Evolutionary conservation across 1,140 invertebrate genomes (phyloP), one percentile per base, ranked within the genome.

Genomic region (Drosophila tsacasi): DNA sequence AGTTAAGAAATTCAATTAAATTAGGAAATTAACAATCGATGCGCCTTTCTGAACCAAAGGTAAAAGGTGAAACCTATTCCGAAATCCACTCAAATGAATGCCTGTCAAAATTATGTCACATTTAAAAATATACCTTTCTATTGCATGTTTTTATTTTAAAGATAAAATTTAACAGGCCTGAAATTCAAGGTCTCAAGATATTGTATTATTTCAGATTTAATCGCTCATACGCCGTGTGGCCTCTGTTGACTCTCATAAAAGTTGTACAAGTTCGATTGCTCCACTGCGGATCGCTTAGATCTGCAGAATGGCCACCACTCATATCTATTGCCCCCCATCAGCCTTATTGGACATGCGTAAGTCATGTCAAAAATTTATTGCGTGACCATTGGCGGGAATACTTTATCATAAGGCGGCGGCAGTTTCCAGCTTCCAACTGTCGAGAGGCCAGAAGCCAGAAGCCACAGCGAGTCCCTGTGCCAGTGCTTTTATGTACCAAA

Each of bases 281-380:
- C 23, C 40, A 39, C 15, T 21, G 13, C 15, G 13, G 32, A 72
- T 46, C 52, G 60, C 54, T 60, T 60, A 73, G 50, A 72, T 40
- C 67, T 25, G 27, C 54, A 42, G 30, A 73, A 54, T 21, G 62
- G 63, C 30, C 39, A 30, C 37, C 44, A 59, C 52, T 50, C 37
- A 42, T 73, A 60, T 72, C 67, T 37, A 72, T 35, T 50, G 54
- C 67, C 67, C 44, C 66, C 71, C 71, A 52, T 52, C 55, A 57
- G 39, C 30, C 42, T 27, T 46, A 47, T 44, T 39, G 50, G 60
- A 81, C 82, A 81, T 85, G 79, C 79, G 83, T 85, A 86, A 86
- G 74, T 75, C 74, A 82, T 75, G 83, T 85, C 83, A 74, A 30
- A 46, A 62, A 63, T 55, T 55, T 75, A 58, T 79, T 79, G 81